A percentile compares a stretch with the other conserved stretches of the same genome.
Evolutionary conservation across 2,797 vertebrate species (phyloP).

Genomic region (Mustela erminea): DNA sequence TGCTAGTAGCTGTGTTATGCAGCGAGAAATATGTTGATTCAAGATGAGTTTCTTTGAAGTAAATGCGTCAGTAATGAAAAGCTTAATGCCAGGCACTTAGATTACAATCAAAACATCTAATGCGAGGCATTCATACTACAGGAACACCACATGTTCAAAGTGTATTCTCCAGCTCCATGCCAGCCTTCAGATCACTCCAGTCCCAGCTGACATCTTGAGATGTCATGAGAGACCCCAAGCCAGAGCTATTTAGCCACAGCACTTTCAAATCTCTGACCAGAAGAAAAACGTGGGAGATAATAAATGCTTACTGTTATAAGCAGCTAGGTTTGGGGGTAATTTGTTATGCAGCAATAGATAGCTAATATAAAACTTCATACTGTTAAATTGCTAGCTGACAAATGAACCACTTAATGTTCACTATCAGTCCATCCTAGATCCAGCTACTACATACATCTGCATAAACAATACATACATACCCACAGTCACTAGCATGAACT

Average conservation of each 20-base stretch:
- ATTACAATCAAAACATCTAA: background rate
- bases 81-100: background rate
- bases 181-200: background rate
- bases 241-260: background rate
- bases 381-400: constrained; percentile 17
- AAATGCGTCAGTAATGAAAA: background rate
- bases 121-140: background rate
- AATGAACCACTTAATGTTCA: background rate
- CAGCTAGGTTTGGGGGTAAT: background rate
- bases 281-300: background rate
- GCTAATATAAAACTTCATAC: background rate
- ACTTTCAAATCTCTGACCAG: background rate
- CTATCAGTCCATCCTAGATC: background rate
- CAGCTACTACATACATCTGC: background rate
- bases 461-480: background rate
- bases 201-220: background rate
- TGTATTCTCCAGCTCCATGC: too few species aligned
- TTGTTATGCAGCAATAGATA: background rate
- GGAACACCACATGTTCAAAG: background rate
- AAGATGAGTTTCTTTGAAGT: background rate
- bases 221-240: background rate
- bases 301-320: background rate
- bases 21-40: background rate
- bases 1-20: background rate
- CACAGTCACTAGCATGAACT: background rate